Percentiles rank a stretch among this genome's conserved stretches.
Evolutionary conservation across 2,113 vertebrate genomes (phyloP).

Genomic region (Centropus bengalensis): DNA sequence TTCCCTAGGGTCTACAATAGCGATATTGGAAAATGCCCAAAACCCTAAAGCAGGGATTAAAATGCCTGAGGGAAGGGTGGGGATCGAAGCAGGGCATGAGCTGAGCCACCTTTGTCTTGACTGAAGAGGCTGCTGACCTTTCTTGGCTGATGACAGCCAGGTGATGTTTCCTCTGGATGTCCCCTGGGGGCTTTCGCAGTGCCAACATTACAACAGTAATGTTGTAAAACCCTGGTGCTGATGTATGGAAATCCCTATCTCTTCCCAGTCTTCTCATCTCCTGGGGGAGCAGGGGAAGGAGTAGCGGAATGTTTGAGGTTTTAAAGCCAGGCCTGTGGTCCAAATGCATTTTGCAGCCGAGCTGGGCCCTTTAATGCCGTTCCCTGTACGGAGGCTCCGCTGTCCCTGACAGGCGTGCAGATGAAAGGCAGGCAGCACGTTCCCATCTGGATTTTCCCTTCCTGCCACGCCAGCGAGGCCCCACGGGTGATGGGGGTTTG

Average conservation of each 20-base stretch:
- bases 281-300: neutral
- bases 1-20: neutral
- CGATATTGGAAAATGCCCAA: neutral
- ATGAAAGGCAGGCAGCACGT: neutral
- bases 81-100: neutral
- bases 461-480: neutral
- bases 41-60: neutral
- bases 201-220: neutral
- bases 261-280: neutral
- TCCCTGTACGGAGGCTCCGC: fast-evolving
- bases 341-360: neutral
- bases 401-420: fast-evolving
- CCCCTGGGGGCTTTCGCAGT: neutral
- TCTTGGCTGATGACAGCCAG: neutral
- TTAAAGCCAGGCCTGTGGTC: neutral
- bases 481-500: neutral
- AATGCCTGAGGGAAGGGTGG: neutral
- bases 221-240: fast-evolving
- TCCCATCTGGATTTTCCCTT: neutral
- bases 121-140: neutral
- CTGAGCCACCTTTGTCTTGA: neutral
- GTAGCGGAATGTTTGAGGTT: neutral
- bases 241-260: neutral
- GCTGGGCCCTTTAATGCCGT: fast-evolving
- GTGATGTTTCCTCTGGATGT: neutral